A percentile compares a stretch with the other conserved stretches of the same genome.
These are phyloP conservation scores for Vombatus ursinus DNA, from an alignment of 2,113 vertebrate genomes.

Conservation along the genomic window DNA sequence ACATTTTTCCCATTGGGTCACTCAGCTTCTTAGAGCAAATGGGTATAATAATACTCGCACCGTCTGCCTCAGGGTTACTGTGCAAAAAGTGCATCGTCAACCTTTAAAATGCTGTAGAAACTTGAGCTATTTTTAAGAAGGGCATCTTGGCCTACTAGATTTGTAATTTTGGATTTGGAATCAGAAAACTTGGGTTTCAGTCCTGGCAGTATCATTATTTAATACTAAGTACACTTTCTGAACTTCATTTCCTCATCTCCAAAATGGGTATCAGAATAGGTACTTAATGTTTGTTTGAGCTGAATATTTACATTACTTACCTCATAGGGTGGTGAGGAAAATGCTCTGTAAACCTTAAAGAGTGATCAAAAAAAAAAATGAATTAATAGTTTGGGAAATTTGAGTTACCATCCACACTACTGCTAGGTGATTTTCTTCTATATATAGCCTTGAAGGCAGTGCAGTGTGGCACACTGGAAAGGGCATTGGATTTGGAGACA, in stretches of 20 bases:
- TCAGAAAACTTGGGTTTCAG: not conserved
- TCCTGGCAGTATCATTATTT: not conserved
- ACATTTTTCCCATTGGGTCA: not conserved
- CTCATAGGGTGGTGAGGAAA: not conserved
- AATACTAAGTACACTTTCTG: not conserved
- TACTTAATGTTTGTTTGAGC: not conserved
- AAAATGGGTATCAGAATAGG: not conserved
- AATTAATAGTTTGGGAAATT: not conserved
- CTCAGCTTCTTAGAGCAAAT: not conserved
- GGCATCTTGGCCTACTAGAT: not conserved
- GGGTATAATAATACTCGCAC: not conserved
- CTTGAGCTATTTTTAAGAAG: not conserved
- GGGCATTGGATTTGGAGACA: not conserved
- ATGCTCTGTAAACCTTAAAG: not conserved
- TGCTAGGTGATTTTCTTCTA: not conserved
- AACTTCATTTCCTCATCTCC: not conserved
- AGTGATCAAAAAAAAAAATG: not conserved
- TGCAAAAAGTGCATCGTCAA: not conserved
- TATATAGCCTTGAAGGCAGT: not conserved
- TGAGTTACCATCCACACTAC: not conserved
- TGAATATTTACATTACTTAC: not conserved
- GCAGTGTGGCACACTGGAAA: not conserved
- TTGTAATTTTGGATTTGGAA: not conserved
- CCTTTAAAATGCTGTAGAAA: not conserved
- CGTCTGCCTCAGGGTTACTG: not conserved